A percentile compares a stretch with the other conserved stretches of the same genome.
Conservation (phyloP, 2,113 vertebrate species). For the Brachypteracias leptosomus region DNA sequence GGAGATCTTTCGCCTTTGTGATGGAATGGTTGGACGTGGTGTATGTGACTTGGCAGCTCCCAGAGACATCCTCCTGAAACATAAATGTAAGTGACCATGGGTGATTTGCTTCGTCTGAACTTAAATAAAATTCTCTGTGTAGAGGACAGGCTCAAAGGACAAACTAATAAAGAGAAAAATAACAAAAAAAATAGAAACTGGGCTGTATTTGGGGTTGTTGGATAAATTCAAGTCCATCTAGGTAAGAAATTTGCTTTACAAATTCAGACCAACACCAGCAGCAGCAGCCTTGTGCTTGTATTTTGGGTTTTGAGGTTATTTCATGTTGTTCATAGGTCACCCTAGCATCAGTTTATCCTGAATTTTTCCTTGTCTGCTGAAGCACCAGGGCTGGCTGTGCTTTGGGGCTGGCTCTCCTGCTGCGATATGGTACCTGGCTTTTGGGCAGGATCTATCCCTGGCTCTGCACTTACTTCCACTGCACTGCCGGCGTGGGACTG, state of each 20-base stretch:
- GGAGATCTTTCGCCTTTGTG: constrained; percentile 64
- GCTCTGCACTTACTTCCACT: constrained; percentile 40
- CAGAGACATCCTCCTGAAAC: constrained; percentile 62
- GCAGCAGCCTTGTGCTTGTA: neutral
- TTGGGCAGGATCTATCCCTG: neutral
- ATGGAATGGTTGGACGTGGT: neutral
- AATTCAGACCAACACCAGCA: neutral
- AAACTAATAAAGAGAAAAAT: neutral
- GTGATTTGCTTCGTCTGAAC: neutral
- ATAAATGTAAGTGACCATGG: neutral
- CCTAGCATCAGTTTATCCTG: neutral
- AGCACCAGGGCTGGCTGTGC: neutral
- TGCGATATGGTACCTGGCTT: neutral
- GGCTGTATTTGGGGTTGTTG: accelerated
- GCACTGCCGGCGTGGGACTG: neutral
- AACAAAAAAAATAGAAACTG: neutral
- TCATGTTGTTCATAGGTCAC: neutral
- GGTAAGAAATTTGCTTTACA: neutral
- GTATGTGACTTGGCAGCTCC: constrained; percentile 65
- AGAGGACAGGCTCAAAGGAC: neutral
- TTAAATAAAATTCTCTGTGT: neutral
- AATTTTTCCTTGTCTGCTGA: neutral
- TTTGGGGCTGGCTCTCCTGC: neutral
- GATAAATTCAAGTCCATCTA: neutral
- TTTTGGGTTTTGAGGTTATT: neutral